Percentiles rank a stretch among this genome's conserved stretches.
Evolutionary conservation across 1,140 invertebrate species (phyloP).

Genomic region (Drosophila parvula): DNA sequence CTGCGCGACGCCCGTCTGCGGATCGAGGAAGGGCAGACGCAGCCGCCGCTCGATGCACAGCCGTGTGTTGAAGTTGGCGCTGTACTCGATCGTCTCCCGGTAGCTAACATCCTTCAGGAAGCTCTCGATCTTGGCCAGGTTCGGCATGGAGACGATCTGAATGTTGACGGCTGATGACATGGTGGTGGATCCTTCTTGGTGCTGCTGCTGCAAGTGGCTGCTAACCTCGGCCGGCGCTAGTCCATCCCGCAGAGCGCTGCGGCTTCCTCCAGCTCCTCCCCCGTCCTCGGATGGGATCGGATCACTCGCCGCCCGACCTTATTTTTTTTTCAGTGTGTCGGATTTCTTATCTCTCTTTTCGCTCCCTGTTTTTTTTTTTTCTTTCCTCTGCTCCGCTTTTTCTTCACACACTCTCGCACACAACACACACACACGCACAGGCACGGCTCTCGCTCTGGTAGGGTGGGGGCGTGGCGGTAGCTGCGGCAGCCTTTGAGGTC

Average conservation of each 20-base stretch:
- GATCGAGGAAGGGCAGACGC: conserved; percentile 97
- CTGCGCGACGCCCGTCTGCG: conserved; percentile 97
- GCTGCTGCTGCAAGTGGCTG: conserved; percentile 8
- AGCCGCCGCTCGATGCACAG: conserved; percentile 95
- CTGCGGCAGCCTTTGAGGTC: conserved; percentile 12
- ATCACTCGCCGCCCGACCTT: not conserved
- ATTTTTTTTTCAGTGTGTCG: conserved; percentile 28
- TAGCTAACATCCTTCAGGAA: conserved; percentile 95
- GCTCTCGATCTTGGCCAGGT: conserved; percentile 91
- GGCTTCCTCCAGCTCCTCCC: conserved; percentile 11
- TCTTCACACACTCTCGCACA: conserved; percentile 11
- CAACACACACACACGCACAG: conserved; percentile 7
- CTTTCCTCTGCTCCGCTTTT: conserved; percentile 17
- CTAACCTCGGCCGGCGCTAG: conserved; percentile 12
- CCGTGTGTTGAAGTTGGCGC: conserved; percentile 96
- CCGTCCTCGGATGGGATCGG: not conserved
- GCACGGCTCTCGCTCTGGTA: conserved; percentile 5
- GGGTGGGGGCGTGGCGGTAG: conserved; percentile 23
- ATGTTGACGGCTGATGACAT: conserved; percentile 86
- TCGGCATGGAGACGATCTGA: conserved; percentile 89
- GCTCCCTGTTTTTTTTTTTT: conserved; percentile 40
- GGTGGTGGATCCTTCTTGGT: conserved; percentile 11
- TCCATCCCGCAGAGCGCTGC: conserved; percentile 34
- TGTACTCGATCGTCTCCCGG: conserved; percentile 96
- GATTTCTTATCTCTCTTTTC: conserved; percentile 47